Percentiles rank a stretch among this genome's conserved stretches.
Evolutionary conservation across 2,113 vertebrate species (phyloP).

Genomic region (Ictalurus furcatus): DNA sequence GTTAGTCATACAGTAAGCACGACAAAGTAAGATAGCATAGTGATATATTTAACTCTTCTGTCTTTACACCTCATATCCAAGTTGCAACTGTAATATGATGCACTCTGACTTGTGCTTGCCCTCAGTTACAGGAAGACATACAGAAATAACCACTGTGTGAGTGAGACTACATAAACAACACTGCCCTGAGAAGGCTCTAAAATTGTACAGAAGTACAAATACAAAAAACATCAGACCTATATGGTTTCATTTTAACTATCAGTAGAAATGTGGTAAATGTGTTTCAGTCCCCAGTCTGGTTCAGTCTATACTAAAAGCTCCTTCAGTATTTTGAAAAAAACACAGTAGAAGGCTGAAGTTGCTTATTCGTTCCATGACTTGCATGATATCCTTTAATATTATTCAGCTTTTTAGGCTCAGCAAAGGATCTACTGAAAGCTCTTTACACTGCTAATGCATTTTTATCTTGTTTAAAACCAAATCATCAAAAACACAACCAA

Average conservation of each 20-base stretch:
- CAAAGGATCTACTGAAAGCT: background rate
- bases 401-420: background rate
- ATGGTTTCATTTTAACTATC: background rate
- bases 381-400: background rate
- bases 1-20: background rate
- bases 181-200: slow-evolving; percentile 8
- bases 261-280: background rate
- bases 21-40: background rate
- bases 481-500: background rate
- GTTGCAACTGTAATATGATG: background rate
- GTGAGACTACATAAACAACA: background rate
- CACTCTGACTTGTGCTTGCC: background rate
- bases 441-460: background rate
- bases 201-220: background rate
- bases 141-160: background rate
- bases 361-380: background rate
- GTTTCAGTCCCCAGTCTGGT: background rate
- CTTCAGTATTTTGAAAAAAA: background rate
- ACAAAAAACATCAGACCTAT: background rate
- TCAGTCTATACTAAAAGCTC: background rate
- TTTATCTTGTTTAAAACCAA: background rate
- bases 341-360: background rate
- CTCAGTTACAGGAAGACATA: background rate
- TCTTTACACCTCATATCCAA: slow-evolving; percentile 18
- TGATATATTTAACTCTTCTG: background rate